Percentiles rank a stretch among this genome's conserved stretches.
Conservation (phyloP, 2,888 invertebrate genomes). For the Conchocele bisecta region DNA sequence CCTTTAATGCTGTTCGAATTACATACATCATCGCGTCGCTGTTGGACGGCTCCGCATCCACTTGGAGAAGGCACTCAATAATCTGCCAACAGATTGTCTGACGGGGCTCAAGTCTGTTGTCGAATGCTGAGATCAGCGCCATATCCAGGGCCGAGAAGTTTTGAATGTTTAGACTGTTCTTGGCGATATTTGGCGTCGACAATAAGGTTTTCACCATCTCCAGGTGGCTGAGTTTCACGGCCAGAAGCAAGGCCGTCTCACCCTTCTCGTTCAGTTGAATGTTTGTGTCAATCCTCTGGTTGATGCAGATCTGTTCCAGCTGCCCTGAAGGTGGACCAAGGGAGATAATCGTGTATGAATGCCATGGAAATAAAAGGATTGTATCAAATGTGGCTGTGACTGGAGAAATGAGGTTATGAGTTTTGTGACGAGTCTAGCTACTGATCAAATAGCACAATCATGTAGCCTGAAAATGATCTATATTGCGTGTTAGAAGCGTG, state of each 20-base stretch:
- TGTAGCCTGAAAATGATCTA: no score
- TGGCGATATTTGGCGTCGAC: conserved; percentile 57
- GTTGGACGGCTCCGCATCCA: conserved; percentile 69
- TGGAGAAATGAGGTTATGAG: no score
- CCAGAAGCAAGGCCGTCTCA: conserved; percentile 71
- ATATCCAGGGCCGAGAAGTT: conserved; percentile 71
- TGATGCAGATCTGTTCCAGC: conserved; percentile 43
- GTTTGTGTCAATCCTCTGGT: conserved; percentile 63
- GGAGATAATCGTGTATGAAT: no score
- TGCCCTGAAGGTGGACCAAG: no score
- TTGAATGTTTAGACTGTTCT: conserved; percentile 66
- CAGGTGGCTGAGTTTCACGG: conserved; percentile 67
- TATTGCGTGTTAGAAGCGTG: no score
- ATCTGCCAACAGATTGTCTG: conserved; percentile 74
- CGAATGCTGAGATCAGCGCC: conserved; percentile 72
- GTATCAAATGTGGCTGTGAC: no score
- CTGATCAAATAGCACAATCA: no score
- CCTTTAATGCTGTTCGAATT: conserved; percentile 72
- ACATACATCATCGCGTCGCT: conserved; percentile 76
- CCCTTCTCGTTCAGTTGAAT: conserved; percentile 68
- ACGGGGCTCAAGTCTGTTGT: conserved; percentile 69
- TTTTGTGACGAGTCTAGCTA: no score
- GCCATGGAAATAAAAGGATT: no score
- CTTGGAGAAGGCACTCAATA: conserved; percentile 66
- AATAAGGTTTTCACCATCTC: conserved; percentile 69